phyloP scores from a whole-genome alignment of 2,113 vertebrate species.

The Bettongia penicillata region DNA sequence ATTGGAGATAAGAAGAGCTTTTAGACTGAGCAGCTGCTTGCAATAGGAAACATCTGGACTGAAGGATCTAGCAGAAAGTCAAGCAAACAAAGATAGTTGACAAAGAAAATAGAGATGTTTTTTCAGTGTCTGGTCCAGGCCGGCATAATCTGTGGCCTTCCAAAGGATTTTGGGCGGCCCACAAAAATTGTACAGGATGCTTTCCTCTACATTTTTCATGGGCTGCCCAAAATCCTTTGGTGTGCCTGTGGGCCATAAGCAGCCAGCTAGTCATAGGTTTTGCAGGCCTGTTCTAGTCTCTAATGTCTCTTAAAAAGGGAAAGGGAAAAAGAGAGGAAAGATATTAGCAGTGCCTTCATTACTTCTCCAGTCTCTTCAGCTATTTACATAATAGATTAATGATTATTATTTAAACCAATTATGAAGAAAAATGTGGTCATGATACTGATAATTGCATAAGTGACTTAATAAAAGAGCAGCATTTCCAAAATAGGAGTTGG shows the following conservation, averaged over 20 bases:
- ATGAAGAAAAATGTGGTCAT: not conserved
- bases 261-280: too few species aligned
- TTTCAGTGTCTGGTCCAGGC: not conserved
- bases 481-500: conserved; percentile 30
- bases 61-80: not conserved
- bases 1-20: not conserved
- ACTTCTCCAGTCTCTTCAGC: conserved; percentile 3
- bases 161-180: too few species aligned
- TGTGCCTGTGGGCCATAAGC: too few species aligned
- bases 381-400: not conserved
- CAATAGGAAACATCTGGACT: conserved; percentile 5
- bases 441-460: conserved; percentile 13
- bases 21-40: not conserved
- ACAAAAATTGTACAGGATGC: too few species aligned
- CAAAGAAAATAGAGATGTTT: not conserved
- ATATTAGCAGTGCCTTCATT: not conserved
- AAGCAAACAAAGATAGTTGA: not conserved
- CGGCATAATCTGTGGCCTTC: too few species aligned
- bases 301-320: not conserved
- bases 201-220: too few species aligned
- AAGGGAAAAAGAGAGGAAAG: not conserved
- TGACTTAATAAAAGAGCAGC: conserved; percentile 18
- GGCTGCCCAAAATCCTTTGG: too few species aligned
- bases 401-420: conserved; percentile 28
- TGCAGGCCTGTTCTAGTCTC: not conserved